Evolutionary conservation across 2,113 vertebrate species (phyloP), one percentile per base, ranked within the genome.

Genomic region (Sebastes fasciatus): DNA sequence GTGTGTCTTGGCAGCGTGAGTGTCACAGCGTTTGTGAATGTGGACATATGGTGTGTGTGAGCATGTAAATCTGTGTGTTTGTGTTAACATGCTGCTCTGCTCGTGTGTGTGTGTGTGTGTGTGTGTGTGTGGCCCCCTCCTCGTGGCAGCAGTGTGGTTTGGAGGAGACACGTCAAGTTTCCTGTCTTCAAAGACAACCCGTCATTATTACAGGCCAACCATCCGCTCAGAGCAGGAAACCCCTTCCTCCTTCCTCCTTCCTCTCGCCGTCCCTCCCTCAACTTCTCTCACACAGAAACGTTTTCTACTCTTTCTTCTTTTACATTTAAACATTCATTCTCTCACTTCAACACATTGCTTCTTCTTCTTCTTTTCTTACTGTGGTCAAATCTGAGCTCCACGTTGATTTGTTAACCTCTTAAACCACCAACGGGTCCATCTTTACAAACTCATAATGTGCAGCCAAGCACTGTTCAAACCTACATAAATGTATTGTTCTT

Each of bases 141-240:
- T 87, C 70, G 66, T 69, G 85, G 90, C 85, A 85, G 84, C 74
- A n/a, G 69, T 90, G 91, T 84, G 93, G 94, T 92, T 92, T 93
- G 85, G 88, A 89, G 80, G 85, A 93, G 91, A 93, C 90, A 93
- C 87, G 74, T 90, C 21, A 64, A 83, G 89, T 94, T 94, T 94
- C 92, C 92, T 88, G 88, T 88, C 85, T 89, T 91, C 82, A 91
- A 93, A 92, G 86, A 87, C 80, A 93, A 80, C 68, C 85, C 77
- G 66, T 92, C 86, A 89, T 94, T 91, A 91, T 85, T 86, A 86
- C 87, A 92, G 82, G 67, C 83, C 77, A 80, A 71, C 86, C 90
- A 87, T 77, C 87, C 87, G 46, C 74, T 87, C 68, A 79, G 46
- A 74, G 43, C 82, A 86, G 85, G 73, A 85, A 86, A 84, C 73